Base-by-base conservation (phyloP, 2,797 vertebrate genomes). In the Poecilia velifera region DNA sequence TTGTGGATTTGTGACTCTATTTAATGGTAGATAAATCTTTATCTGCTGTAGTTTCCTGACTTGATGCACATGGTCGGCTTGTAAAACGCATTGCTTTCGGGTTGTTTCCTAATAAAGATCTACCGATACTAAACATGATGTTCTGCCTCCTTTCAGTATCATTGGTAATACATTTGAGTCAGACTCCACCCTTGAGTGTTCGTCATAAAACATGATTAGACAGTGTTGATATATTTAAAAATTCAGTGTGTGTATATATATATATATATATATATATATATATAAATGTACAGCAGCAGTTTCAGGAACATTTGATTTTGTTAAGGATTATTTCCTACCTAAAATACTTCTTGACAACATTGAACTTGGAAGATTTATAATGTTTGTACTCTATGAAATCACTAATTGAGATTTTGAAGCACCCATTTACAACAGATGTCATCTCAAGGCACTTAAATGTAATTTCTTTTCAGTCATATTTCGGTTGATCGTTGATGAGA, bases 31-130 rank as follows among this genome's bases (percentile, higher is more conserved):
- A 71, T 83, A 9, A 79, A 76, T 74, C 22, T 31, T 82, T 43
- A 49, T 87, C 41, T 76, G 31, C 20, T 73, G 72, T 90, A 83
- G 79, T 82, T 81, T 59, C 31, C 51, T 83, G 43, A 75, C 28
- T 49, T 79, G 71, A 68, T 28, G 28, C 81, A 75, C 49, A 73
- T 89, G 76, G 89, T 89, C 80, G 73, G 89, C 92, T 88, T 95
- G 95, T 95, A 90, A 47, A 88, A 87, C 86, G 83, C 90, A 86
- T 84, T 88, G 73, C 86, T 89, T 76, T 25, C 3, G 9, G 36
- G 20, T 82, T 93, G 94, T 95, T 95, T 94, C 78, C 93, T 95
- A 96, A 92, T 96, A 96, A 96, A 96, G 83, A 83, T 87, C 87
- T 86, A 49, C 88, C 77, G 3, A 80, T 84, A 81, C 77, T 82